Evolutionary conservation across 2,113 vertebrate species (phyloP), one percentile per base, ranked within the genome.

Genomic region (Verasper variegatus): DNA sequence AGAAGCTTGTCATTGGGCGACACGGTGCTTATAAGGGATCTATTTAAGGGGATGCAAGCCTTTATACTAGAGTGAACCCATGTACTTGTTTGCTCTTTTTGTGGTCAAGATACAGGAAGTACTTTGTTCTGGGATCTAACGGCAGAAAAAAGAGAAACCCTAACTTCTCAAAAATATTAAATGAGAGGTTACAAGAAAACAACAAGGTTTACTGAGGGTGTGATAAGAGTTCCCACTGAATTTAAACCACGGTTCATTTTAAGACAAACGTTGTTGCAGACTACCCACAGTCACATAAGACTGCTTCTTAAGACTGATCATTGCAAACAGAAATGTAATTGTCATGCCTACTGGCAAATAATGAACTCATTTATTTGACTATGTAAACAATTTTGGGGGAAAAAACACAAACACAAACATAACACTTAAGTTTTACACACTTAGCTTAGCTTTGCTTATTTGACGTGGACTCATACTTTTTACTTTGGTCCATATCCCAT

Each of bases 31-130:
- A 81, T 78, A 79, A 86, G 60, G 54, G 71, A 65, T 85, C 82
- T 91, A 92, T 92, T 92, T 90, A 84, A 83, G 80, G 86, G 70
- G 51, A 85, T 18, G 65, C 15, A 55, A 68, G 71, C 64, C 65
- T 82, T 89, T 89, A 89, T 74, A 83, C 89, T 65, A 71, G 49
- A 92, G 85, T 90, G 74, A 88, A 91, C 87, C 81, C 81, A 64
- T 74, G 78, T 81, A 68, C 82, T 89, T 90, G 88, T 92, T 92
- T 86, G 68, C 52, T 78, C 81, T 66, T 77, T 77, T 83, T 86
- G 86, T 79, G 90, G 86, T 73, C 37, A 74, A 89, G 68, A 91
- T 90, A 91, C 77, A 90, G 91, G 90, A 93, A 92, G 85, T 89
- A 81, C 74, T 88, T 89, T 88, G 83, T 81, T 88, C 87, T 86